Conservation (phyloP, 2,888 invertebrate genomes). For the Macaria notata region DNA sequence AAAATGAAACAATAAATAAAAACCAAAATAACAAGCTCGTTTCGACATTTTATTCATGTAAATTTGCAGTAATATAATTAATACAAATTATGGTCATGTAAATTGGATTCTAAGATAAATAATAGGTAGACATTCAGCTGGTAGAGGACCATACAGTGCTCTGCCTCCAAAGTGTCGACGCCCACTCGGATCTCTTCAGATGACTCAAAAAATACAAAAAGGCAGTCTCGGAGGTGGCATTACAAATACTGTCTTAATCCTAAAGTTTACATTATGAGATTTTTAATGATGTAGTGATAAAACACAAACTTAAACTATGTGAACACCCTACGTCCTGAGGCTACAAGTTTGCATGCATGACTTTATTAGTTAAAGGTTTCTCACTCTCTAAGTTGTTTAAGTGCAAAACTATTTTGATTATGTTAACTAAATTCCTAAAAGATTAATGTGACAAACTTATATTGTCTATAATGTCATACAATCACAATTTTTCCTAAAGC, state of each 20-base stretch:
- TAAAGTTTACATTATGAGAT: slow-evolving; percentile 79
- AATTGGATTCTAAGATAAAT: slow-evolving; percentile 78
- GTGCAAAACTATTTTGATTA: slow-evolving; percentile 73
- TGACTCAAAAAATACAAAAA: slow-evolving; percentile 77
- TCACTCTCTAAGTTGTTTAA: slow-evolving; percentile 70
- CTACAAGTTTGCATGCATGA: slow-evolving; percentile 74
- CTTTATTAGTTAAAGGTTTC: slow-evolving; percentile 58
- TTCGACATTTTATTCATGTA: slow-evolving; percentile 82
- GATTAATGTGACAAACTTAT: slow-evolving; percentile 80
- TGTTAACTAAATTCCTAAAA: slow-evolving; percentile 71
- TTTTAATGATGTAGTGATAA: slow-evolving; percentile 79
- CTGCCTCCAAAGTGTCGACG: slow-evolving; percentile 56
- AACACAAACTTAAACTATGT: slow-evolving; percentile 79
- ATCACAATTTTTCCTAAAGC: slow-evolving; percentile 82
- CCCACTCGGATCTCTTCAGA: slow-evolving; percentile 72
- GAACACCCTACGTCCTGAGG: slow-evolving; percentile 69
- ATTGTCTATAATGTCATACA: slow-evolving; percentile 83
- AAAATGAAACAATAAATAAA: slow-evolving; percentile 18
- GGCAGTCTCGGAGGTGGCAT: slow-evolving; percentile 81
- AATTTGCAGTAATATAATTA: slow-evolving; percentile 81
- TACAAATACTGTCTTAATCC: slow-evolving; percentile 79
- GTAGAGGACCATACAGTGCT: slow-evolving; percentile 61
- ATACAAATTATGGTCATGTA: slow-evolving; percentile 82
- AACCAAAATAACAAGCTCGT: slow-evolving; percentile 72
- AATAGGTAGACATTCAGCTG: slow-evolving; percentile 65